Conservation (phyloP, 2,113 vertebrate species). For the Dipodomys stephensi region DNA sequence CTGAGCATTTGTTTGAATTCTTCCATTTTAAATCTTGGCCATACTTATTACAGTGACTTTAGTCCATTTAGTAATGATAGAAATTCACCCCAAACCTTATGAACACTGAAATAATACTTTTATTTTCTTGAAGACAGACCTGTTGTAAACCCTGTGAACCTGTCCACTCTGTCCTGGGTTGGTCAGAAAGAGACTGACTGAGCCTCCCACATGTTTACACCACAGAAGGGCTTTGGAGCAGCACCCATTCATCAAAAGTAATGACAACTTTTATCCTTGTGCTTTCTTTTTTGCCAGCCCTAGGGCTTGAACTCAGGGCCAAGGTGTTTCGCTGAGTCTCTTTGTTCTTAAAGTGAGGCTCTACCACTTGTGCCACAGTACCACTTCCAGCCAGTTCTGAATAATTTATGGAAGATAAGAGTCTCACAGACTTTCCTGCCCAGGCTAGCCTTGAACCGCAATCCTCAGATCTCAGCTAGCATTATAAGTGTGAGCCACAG, state of each 20-base stretch:
- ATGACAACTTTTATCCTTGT: background rate
- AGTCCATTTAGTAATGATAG: background rate
- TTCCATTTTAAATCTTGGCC: constrained; percentile 26
- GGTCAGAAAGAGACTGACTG: fast-evolving
- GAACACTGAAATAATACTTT: background rate
- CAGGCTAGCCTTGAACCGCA: no score
- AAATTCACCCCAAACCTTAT: background rate
- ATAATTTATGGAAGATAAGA: no score
- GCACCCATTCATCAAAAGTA: background rate
- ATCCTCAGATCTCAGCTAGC: no score
- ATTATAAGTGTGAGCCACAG: no score
- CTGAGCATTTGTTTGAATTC: background rate
- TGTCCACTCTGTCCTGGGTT: background rate
- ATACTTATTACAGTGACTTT: background rate
- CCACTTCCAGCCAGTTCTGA: no score
- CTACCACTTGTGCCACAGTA: no score
- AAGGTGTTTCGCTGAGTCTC: no score
- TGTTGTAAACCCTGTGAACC: background rate
- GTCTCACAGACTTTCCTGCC: no score
- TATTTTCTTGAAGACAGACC: background rate
- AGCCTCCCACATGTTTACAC: background rate
- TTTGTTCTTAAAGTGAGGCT: no score
- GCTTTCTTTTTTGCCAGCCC: no score
- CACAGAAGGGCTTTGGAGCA: background rate
- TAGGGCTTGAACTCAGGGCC: no score